Conservation (phyloP, 2,797 vertebrate species). For the Pangasius krempfi region DNA sequence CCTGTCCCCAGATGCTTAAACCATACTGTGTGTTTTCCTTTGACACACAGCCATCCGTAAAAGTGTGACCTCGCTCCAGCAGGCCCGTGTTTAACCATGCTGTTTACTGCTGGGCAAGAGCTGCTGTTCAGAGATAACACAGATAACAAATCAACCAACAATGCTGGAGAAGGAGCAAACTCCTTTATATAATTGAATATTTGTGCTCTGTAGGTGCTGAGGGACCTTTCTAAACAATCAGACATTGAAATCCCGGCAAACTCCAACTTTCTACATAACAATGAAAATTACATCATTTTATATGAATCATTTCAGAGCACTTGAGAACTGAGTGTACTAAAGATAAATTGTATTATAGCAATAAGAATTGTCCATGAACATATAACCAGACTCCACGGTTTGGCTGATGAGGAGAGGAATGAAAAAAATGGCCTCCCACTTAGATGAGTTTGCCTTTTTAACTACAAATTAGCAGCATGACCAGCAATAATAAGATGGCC, state of each 20-base stretch:
- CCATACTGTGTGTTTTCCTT: conserved; percentile 22
- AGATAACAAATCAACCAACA: neutral
- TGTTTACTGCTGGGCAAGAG: conserved; percentile 15
- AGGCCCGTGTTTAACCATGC: conserved; percentile 25
- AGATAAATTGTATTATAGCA: neutral
- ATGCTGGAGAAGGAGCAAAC: neutral
- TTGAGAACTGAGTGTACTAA: neutral
- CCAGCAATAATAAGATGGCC: conserved; percentile 39
- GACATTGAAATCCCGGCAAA: neutral
- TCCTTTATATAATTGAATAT: neutral
- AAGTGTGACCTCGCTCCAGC: neutral
- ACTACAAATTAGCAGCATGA: conserved; percentile 55
- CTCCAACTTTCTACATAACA: neutral
- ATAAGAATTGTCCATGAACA: neutral
- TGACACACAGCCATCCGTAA: conserved; percentile 12
- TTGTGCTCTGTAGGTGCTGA: neutral
- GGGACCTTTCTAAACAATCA: neutral
- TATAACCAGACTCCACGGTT: neutral
- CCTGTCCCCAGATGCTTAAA: conserved; percentile 22
- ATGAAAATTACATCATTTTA: neutral
- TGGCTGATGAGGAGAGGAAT: conserved; percentile 39
- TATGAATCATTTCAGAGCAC: neutral
- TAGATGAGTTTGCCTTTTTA: conserved; percentile 36
- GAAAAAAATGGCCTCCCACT: conserved; percentile 54
- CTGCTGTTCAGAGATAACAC: neutral